phyloP scores from a whole-genome alignment of 2,113 vertebrate species.

The Oxyruncus cristatus region DNA sequence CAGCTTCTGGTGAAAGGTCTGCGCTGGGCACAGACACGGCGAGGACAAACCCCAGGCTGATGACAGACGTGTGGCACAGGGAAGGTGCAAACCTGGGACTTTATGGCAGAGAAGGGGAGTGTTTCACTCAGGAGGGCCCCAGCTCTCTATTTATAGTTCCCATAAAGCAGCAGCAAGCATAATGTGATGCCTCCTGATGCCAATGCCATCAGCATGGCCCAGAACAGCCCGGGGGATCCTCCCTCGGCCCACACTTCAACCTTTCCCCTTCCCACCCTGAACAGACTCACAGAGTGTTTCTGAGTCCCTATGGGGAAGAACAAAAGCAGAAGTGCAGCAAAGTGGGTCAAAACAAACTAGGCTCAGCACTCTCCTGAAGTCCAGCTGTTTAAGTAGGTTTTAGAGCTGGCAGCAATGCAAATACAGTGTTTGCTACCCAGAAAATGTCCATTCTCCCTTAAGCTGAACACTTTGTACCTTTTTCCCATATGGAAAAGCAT shows the following conservation, averaged over 20 bases:
- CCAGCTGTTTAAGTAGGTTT: not conserved
- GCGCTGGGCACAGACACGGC: not conserved
- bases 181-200: not conserved
- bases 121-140: not conserved
- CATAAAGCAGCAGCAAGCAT: not conserved
- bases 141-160: not conserved
- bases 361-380: not conserved
- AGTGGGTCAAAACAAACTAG: not conserved
- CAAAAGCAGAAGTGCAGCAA: not conserved
- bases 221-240: accelerated
- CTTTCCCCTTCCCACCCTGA: not conserved
- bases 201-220: not conserved
- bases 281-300: not conserved
- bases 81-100: not conserved
- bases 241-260: not conserved
- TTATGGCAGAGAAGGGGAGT: not conserved
- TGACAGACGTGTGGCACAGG: not conserved
- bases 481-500: not conserved
- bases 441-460: not conserved
- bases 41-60: not conserved
- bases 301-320: not conserved
- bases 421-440: not conserved
- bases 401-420: not conserved
- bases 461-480: not conserved
- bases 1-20: not conserved